A percentile compares a stretch with the other conserved stretches of the same genome.
phyloP scores from a whole-genome alignment of 2,797 vertebrate species.

The Malurus splendens region DNA sequence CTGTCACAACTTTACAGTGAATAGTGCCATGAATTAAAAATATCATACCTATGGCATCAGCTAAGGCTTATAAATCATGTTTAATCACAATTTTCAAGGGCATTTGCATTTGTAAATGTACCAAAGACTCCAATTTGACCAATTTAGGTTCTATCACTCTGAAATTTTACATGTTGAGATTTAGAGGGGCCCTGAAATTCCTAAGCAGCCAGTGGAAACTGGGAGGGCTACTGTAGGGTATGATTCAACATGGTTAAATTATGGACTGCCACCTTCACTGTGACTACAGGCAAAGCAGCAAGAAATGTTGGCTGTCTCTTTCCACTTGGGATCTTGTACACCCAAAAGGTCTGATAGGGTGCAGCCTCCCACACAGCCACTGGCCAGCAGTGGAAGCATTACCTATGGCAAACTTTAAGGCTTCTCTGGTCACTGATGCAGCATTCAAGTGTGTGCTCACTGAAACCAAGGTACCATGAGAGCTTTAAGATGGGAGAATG shows the following conservation, averaged over 20 bases:
- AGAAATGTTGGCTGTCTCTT: neutral
- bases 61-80: neutral
- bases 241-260: neutral
- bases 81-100: neutral
- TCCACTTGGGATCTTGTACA: neutral
- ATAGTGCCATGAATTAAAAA: neutral
- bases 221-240: neutral
- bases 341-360: neutral
- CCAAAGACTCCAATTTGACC: neutral
- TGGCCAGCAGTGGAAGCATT: neutral
- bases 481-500: neutral
- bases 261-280: neutral
- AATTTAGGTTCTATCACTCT: neutral
- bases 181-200: neutral
- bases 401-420: neutral
- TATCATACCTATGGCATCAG: neutral
- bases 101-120: neutral
- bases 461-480: neutral
- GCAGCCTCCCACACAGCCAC: neutral
- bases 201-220: neutral
- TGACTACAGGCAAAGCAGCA: neutral
- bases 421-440: neutral
- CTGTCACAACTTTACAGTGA: neutral
- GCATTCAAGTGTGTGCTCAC: neutral
- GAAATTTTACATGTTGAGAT: neutral